phyloP scores from a whole-genome alignment of 2,888 invertebrate genomes.

The Bruchidius siliquastri region DNA sequence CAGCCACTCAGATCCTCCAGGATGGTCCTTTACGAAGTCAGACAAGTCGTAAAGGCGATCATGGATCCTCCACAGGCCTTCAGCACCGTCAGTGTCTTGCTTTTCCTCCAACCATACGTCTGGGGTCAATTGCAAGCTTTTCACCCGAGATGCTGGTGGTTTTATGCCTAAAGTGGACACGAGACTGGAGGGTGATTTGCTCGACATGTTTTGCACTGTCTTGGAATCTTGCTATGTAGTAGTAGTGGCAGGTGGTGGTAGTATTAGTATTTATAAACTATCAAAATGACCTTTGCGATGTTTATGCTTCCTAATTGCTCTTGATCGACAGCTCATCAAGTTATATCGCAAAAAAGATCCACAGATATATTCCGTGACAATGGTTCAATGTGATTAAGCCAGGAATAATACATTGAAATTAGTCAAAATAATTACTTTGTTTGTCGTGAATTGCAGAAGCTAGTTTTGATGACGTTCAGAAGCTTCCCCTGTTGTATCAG shows the following conservation, averaged over 20 bases:
- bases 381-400: too few species aligned
- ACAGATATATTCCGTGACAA: too few species aligned
- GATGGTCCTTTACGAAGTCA: conserved; percentile 74
- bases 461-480: too few species aligned
- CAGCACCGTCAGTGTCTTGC: conserved; percentile 64
- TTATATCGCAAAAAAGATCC: background rate
- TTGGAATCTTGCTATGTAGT: background rate
- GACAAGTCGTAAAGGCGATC: conserved; percentile 80
- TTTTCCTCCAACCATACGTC: conserved; percentile 60
- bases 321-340: background rate
- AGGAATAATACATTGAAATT: too few species aligned
- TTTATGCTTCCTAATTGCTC: background rate
- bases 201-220: conserved; percentile 10
- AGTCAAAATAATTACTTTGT: too few species aligned
- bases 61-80: conserved; percentile 74
- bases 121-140: conserved; percentile 19
- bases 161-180: conserved; percentile 30
- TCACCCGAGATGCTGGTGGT: conserved; percentile 22
- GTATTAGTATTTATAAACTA: background rate
- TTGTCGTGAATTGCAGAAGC: too few species aligned
- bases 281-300: background rate
- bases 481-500: too few species aligned
- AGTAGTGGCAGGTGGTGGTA: too few species aligned
- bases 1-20: conserved; percentile 79
- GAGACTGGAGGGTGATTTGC: conserved; percentile 15